These are phyloP conservation scores for Nesogale talazaci DNA, from an alignment of 2,113 vertebrate genomes.

Conservation along the genomic window DNA sequence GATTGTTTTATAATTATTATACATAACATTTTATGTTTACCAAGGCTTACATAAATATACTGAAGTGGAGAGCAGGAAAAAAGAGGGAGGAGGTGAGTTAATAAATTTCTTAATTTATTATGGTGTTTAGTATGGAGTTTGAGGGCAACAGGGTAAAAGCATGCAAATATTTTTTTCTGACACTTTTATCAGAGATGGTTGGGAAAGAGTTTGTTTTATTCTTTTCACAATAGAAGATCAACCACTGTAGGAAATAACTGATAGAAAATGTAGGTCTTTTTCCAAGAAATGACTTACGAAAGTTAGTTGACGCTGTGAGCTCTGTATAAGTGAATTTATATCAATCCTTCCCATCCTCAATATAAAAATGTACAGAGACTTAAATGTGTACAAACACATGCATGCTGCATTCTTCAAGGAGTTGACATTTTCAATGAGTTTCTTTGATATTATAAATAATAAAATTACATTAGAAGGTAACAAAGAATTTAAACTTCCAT, in stretches of 20 bases:
- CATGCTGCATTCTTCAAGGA: not conserved
- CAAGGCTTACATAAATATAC: not conserved
- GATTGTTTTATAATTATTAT: not conserved
- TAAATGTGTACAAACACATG: not conserved
- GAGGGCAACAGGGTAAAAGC: not conserved
- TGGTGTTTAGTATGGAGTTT: not conserved
- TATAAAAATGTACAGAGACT: not conserved
- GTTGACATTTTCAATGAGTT: not conserved
- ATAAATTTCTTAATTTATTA: not conserved
- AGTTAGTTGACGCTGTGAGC: not conserved
- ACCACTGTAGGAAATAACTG: not conserved
- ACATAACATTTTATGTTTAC: not conserved
- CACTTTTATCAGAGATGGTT: not conserved
- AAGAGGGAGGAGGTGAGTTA: not conserved
- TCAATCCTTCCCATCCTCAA: not conserved
- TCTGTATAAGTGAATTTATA: not conserved
- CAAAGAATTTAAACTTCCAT: not conserved
- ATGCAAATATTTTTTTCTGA: not conserved
- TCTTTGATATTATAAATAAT: not conserved
- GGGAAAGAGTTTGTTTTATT: not conserved
- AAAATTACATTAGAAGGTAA: not conserved
- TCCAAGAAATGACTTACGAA: not conserved
- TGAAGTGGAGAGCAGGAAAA: not conserved
- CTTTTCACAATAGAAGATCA: not conserved
- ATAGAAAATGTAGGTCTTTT: not conserved